A percentile compares a stretch with the other conserved stretches of the same genome.
phyloP scores from a whole-genome alignment of 2,797 vertebrate genomes.

The Sebastes cheni region DNA sequence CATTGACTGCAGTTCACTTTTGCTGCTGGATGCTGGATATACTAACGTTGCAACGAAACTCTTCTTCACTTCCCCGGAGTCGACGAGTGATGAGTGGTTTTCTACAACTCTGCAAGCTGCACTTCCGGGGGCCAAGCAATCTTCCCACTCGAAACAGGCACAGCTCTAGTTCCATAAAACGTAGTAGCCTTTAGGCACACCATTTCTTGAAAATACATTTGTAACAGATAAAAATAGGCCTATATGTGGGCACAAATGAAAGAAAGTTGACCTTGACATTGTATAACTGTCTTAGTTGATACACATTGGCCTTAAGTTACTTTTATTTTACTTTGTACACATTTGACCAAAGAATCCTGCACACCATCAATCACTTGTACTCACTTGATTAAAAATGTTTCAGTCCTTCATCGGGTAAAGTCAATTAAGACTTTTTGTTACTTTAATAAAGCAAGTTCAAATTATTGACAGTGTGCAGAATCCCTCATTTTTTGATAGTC shows the following conservation, averaged over 20 bases:
- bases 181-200: background rate
- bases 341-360: background rate
- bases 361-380: background rate
- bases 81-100: background rate
- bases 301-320: background rate
- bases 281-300: background rate
- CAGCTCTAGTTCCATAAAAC: background rate
- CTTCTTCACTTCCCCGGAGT: background rate
- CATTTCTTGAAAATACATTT: background rate
- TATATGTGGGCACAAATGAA: background rate
- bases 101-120: background rate
- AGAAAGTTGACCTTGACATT: background rate
- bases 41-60: background rate
- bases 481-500: background rate
- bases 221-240: background rate
- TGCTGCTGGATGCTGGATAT: background rate
- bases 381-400: background rate
- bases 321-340: background rate
- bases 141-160: accelerated
- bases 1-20: background rate
- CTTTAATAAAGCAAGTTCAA: background rate
- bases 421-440: background rate
- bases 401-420: background rate
- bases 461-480: background rate
- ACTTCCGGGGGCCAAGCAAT: background rate